Base-by-base conservation (phyloP, 2,888 invertebrate species). In the Nezara viridula region DNA sequence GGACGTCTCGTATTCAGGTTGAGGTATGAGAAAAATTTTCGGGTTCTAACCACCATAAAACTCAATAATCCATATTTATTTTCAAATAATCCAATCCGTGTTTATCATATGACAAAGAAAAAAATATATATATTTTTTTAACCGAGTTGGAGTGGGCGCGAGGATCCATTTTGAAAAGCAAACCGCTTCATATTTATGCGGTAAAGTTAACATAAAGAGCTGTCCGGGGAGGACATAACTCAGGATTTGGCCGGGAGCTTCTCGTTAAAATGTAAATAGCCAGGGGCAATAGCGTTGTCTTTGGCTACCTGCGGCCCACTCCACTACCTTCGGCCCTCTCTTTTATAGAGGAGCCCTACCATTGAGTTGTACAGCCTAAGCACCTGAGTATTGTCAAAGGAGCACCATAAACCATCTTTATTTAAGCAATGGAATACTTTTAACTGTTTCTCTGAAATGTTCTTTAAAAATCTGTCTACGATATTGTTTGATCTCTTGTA, bases 231-330 rank as follows among this genome's bases (percentile, higher is more conserved):
- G 81, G 73, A 49, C 60, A 90, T 90, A 89, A 90, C 89, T 90
- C 90, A 90, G 90, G 90, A 90, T 90, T 90, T 90, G 89, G 90
- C 90, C 86, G 89, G 87, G 85, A 87, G 86, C 85, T 87, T 89
- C 89, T 90, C 90, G 90, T 90, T 90, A 90, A 90, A 90, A 90
- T 90, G 90, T 90, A 90, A 90, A 90, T 90, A 88, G 88, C 47
- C 19, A 40, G 60, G 40, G 55, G 86, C 16, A 40, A 55, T 14
- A 40, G 50, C 86, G 32, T 86, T 86, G 86, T 86, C 86, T 86
- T 86, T 86, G 85, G 49, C 50, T 86, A 52, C 50, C 86, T 52
- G 86, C 50, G 40, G 55, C 86, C 40, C 40, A 81, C 81, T 47
- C 81, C 19, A 24, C 24, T n/a, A n/a, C 81, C 81, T 19, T 24